Base-by-base conservation (phyloP, 1,140 invertebrate genomes). In the Mya arenaria region DNA sequence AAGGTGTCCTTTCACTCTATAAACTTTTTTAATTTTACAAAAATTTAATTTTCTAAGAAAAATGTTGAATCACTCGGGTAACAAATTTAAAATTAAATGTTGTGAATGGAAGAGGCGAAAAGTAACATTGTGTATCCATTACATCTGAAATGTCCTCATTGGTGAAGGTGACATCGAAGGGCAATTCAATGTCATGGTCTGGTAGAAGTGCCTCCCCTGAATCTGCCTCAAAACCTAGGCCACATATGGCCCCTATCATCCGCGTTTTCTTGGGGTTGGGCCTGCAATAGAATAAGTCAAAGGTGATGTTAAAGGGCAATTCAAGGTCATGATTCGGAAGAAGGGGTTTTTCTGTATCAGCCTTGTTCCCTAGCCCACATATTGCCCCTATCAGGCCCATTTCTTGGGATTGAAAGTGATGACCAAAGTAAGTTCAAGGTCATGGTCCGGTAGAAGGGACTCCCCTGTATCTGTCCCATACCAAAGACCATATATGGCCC, bases 141-240 rank as follows among this genome's bases (percentile, higher is more conserved):
- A 28, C 23, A 69, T 17, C 48, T 4, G 48, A 17, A 34, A 79
- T 79, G 39, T 79, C 75, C 30, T 66, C 36, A 41, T 37, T 28
- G 32, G 56, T 48, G 19, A 79, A 25, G 5, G 41, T 52, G 1
- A 79, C 75, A 58, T 68, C 65, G 55, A 79, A 79, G 52, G 75
- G 62, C n/a, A 79, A 10, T 41, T 79, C 75, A 19, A 79, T 79
- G 41, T 79, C 75, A 69, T 79, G 75, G 25, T 79, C 75, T 36
- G 63, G 75, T 25, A 79, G 32, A 15, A 68, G 30, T 2, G 75
- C 44, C 5, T 23, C 13, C 30, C 62, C 48, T 0, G 65, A 44
- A 0, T 41, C 58, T 25, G 44, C 34, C 13, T 79, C 75, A 2
- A 48, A 56, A 17, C 75, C 75, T 23, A 79, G 75, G 8, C 75